Conservation (phyloP, 2,113 vertebrate species). For the Heterochromis multidens region DNA sequence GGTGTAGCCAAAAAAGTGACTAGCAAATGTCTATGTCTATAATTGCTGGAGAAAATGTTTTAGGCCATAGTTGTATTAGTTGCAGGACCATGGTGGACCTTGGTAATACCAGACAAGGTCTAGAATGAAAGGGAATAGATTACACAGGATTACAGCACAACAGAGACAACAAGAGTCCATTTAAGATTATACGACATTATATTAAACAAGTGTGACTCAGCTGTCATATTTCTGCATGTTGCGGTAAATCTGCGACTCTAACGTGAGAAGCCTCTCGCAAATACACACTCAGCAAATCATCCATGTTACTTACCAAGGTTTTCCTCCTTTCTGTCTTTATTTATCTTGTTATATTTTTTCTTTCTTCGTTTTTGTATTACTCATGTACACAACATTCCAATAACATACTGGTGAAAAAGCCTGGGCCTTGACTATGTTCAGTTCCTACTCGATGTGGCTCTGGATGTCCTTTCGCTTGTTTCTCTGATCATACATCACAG, state of each 20-base stretch:
- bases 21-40: fast-evolving
- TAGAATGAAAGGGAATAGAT: background rate
- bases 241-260: background rate
- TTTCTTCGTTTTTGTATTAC: background rate
- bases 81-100: fast-evolving
- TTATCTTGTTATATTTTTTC: background rate
- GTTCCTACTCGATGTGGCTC: background rate
- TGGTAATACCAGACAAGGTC: fast-evolving
- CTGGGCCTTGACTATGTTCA: background rate
- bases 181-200: background rate
- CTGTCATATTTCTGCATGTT: background rate
- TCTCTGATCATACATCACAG: conserved; percentile 55
- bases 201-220: background rate
- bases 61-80: background rate
- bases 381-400: background rate
- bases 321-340: background rate
- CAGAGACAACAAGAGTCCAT: background rate
- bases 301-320: background rate
- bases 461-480: conserved; percentile 26
- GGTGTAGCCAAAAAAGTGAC: background rate
- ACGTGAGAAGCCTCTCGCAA: background rate
- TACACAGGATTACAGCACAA: background rate
- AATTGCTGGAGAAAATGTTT: fast-evolving
- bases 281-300: background rate
- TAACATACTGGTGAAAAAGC: background rate